These are phyloP conservation scores for Philonicus albiceps DNA, from an alignment of 2,888 invertebrate species.

Conservation along the genomic window DNA sequence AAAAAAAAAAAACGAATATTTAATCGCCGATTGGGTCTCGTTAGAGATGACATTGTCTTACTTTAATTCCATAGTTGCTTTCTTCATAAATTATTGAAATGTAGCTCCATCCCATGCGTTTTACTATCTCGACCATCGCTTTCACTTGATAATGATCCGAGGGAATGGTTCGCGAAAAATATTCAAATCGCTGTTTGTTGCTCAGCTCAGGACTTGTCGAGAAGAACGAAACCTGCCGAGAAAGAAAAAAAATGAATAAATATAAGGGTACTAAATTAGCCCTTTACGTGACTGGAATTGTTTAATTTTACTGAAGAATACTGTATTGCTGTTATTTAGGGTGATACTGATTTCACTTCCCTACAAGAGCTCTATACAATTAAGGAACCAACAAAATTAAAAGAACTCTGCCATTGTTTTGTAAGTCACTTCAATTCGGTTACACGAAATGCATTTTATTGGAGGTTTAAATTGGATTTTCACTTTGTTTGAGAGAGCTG, in stretches of 20 bases:
- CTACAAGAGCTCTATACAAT: background rate
- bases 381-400: background rate
- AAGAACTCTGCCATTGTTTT: background rate
- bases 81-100: conserved; percentile 96
- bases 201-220: conserved; percentile 94
- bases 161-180: conserved; percentile 92
- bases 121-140: conserved; percentile 94
- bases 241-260: conserved; percentile 50
- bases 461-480: background rate
- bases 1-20: background rate
- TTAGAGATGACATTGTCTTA: conserved; percentile 59
- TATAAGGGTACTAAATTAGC: background rate
- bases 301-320: background rate
- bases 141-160: conserved; percentile 94
- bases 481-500: background rate
- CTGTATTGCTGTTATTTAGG: background rate
- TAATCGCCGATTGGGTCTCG: background rate
- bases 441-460: background rate
- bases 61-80: conserved; percentile 95
- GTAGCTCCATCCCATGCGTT: conserved; percentile 88
- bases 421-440: background rate
- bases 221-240: conserved; percentile 88
- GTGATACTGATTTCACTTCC: background rate
- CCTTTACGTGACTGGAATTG: conserved; percentile 26
- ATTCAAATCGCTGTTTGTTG: conserved; percentile 93